Base-by-base conservation (phyloP, 1,140 invertebrate genomes). In the Drosophila quadrilineata region DNA sequence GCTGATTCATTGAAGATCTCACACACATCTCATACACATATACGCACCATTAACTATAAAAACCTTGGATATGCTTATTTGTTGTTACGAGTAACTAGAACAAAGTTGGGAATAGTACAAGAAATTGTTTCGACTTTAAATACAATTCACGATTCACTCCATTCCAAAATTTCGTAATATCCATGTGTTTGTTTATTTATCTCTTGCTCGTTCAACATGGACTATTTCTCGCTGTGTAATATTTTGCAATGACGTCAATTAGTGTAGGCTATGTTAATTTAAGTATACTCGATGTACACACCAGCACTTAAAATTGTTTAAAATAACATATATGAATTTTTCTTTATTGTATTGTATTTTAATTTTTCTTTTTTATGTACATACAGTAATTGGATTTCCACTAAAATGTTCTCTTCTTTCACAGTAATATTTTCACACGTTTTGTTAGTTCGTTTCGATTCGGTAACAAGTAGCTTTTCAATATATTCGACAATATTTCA, bases 1-100 rank as follows among this genome's bases (percentile, higher is more conserved):
- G 59, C 76, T 82, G 77, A 84, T 56, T 82, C 77, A 82, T 52
- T 69, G 45, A 84, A 77, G 73, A 82, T 73, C 59, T 65, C 53
- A 49, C 29, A 21, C 12, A 22, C 12, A 8, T n/a, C n/a, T n/a
- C n/a, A n/a, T n/a, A 8, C 22, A 56, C 19, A 59, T 35, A 60
- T 82, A 82, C 77, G 77, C 79, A 82, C 77, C 77, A 74, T 84
- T 73, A 62, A 69, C 65, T 66, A 41, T 73, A 43, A 85, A 82
- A 82, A 85, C 77, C 77, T 82, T 84, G 69, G 56, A 63, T 67
- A 62, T 14, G n/a, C n/a, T n/a, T n/a, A 38, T 10, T 64, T 56
- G 26, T 21, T 24, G 38, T 46, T n/a, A n/a, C n/a, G n/a, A n/a
- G n/a, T 46, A 46, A 57, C 54, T 73, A 56, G 59, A 73, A 75